A percentile compares a stretch with the other conserved stretches of the same genome.
Evolutionary conservation across 2,888 invertebrate genomes (phyloP).

Genomic region (Agrenia bidenticulata): DNA sequence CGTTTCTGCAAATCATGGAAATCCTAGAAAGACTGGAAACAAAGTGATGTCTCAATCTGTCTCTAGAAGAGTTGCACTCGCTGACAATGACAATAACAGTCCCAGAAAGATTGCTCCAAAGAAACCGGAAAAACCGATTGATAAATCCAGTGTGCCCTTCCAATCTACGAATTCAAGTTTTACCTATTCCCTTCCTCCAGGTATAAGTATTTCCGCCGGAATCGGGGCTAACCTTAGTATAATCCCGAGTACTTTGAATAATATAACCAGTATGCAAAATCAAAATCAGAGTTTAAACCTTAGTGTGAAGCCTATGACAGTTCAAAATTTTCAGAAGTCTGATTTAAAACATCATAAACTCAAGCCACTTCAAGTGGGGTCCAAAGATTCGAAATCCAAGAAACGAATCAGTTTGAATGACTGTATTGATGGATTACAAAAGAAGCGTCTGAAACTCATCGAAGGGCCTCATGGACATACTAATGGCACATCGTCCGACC

Average conservation of each 20-base stretch:
- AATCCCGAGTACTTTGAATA: conserved; percentile 1
- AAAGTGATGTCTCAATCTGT: background rate
- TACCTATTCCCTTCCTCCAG: conserved; percentile 28
- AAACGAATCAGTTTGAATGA: conserved; percentile 35
- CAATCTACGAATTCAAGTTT: background rate
- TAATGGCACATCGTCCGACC: no score
- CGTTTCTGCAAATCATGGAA: background rate
- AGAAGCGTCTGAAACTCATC: conserved; percentile 44
- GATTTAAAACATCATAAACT: background rate
- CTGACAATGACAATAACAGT: conserved; percentile 9
- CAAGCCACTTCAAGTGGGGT: background rate
- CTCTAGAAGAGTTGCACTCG: conserved; percentile 6
- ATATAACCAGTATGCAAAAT: background rate
- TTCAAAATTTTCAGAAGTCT: conserved; percentile 11
- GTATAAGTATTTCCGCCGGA: conserved; percentile 35
- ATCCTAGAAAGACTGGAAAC: background rate
- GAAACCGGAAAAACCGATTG: background rate
- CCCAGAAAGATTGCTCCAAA: background rate
- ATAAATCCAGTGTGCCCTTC: background rate
- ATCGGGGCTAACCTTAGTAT: background rate
- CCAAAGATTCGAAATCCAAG: conserved; percentile 7
- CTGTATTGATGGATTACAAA: conserved; percentile 49
- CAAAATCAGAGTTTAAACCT: conserved; percentile 11
- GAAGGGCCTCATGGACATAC: conserved; percentile 30
- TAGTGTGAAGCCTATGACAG: background rate